Base-by-base conservation (phyloP, 2,888 invertebrate genomes). In the Gandaritis pyraliata region DNA sequence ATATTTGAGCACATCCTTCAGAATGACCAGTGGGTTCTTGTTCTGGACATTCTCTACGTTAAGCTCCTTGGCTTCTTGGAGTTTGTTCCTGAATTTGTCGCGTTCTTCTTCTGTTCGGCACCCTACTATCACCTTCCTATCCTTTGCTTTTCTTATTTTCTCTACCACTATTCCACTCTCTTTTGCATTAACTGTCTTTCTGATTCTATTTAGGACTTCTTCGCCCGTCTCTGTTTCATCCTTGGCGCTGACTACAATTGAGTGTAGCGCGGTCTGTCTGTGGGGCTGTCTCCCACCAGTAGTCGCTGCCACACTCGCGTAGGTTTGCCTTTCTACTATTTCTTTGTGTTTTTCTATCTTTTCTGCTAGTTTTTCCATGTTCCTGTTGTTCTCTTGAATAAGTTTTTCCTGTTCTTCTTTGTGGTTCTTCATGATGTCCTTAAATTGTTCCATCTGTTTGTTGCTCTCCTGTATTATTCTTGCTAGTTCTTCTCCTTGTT, bases 151-250 rank as follows among this genome's bases (percentile, higher is more conserved):
- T 6, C 39, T 39, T 39, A 39, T 13, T 39, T 13, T 39, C n/a
- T 39, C 39, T 6, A 39, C 39, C 4, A n/a, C 13, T 13, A 39
- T 13, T 13, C 39, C n/a, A n/a, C 39, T 13, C 5, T 39, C 39
- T 13, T 39, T 39, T 39, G 39, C 39, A n/a, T n/a, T n/a, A n/a
- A n/a, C n/a, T n/a, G n/a, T n/a, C n/a, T n/a, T n/a, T n/a, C n/a
- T n/a, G n/a, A 39, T 39, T 39, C 39, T 39, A 13, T 39, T n/a
- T 39, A 39, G 39, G 13, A 39, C 39, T 39, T 39, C n/a, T n/a
- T 39, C 39, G 0, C 39, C 39, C 5, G 39, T 39, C n/a, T 39
- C 39, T 4, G n/a, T 39, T 39, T 39, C 39, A 13, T 39, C 39
- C 13, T 39, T 39, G 13, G 39, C n/a, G 4, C n/a, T n/a, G 3